Base-by-base conservation (phyloP, 2,888 invertebrate species). In the Hydraecia micacea region DNA sequence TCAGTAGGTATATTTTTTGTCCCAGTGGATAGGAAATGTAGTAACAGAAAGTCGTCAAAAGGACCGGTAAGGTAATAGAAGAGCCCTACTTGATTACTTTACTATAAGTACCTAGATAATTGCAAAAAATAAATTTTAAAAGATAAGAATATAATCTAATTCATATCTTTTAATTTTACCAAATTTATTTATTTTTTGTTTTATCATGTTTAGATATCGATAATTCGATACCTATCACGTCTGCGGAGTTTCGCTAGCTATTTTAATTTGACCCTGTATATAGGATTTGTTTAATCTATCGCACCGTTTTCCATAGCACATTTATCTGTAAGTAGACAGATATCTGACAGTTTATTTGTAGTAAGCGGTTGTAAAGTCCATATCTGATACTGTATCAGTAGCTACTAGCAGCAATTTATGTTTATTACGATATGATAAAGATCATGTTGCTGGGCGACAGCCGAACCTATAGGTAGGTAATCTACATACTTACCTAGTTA, bases 361-460 rank as follows among this genome's bases (percentile, higher is more conserved):
- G 58, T 86, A 65, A 73, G 79, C 52, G 42, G 79, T 73, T 72
- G 73, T 85, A 76, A 84, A 86, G 52, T 71, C 63, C 73, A 65
- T 83, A 73, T 79, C 84, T 74, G 84, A 85, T 85, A 85, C 15
- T 49, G 32, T 85, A 85, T 86, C 84, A 75, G 74, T 52, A 76
- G 80, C 72, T 60, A 72, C 72, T 66, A 81, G 63, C 36, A 76
- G 55, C 21, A 70, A 79, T n/a, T n/a, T n/a, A n/a, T 68, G 80
- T 81, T 66, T 55, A 74, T 63, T 62, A 75, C 63, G 42, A 70
- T 73, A 69, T 75, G 74, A 75, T 67, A 55, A 68, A 3, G 52
- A 75, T 74, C 65, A 65, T 79, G 86, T 86, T 79, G 73, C 66
- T 79, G 25, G 80, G 65, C 65, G n/a, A 83, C 60, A 55, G 46